These are phyloP conservation scores for Lasioglossum zephyrum DNA, from an alignment of 2,888 invertebrate species.

Conservation along the genomic window DNA sequence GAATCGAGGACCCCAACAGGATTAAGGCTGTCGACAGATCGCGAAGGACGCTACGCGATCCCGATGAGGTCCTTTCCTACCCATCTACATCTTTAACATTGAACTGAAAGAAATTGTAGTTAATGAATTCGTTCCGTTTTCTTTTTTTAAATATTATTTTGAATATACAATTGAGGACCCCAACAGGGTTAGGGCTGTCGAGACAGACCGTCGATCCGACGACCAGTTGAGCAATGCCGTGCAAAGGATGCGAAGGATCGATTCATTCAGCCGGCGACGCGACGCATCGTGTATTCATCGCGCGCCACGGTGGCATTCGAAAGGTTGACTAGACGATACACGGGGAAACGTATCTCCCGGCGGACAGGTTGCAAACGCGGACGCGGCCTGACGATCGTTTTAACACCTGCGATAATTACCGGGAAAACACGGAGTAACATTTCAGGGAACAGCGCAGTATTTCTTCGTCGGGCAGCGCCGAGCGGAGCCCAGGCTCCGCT, in stretches of 20 bases:
- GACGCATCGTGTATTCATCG: slow-evolving; percentile 31
- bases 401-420: slow-evolving; percentile 62
- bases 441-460: slow-evolving; percentile 45
- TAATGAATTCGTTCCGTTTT: too few relatives aligned
- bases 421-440: slow-evolving; percentile 47
- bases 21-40: neutral
- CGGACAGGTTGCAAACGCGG: slow-evolving; percentile 34
- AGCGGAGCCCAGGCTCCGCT: neutral
- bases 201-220: neutral
- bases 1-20: neutral
- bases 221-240: slow-evolving; percentile 46
- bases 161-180: neutral
- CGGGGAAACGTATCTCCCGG: slow-evolving; percentile 45
- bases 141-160: too few relatives aligned
- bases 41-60: too few relatives aligned
- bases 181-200: neutral
- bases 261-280: slow-evolving; percentile 45
- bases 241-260: slow-evolving; percentile 26
- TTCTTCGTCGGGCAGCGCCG: slow-evolving; percentile 16
- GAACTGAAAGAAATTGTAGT: too few relatives aligned
- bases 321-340: slow-evolving; percentile 48
- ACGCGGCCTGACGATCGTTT: slow-evolving; percentile 52
- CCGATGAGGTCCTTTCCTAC: too few relatives aligned
- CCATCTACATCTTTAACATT: too few relatives aligned
- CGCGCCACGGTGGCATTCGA: slow-evolving; percentile 42